Conservation (phyloP, 1,140 invertebrate species). For the Musca vetustissima region DNA sequence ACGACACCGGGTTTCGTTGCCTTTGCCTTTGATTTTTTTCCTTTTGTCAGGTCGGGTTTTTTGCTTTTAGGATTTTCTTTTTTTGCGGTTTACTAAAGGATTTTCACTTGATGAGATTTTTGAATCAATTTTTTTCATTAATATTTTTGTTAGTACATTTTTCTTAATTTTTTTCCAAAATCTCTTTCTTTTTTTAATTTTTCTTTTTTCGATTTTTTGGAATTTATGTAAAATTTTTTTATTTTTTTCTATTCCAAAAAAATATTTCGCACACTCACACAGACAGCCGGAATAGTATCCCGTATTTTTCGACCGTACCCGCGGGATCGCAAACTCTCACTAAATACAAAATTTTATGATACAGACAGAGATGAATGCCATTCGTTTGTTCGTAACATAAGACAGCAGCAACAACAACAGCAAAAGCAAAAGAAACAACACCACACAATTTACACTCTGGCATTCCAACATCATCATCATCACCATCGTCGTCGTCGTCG, state of each 20-base stretch:
- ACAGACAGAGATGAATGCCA: slow-evolving; percentile 40
- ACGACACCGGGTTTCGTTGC: neutral
- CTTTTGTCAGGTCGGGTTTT: neutral
- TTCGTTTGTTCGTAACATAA: slow-evolving; percentile 5
- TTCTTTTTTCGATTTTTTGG: too few species aligned
- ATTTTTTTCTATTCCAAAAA: too few species aligned
- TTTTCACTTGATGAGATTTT: neutral
- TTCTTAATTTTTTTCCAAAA: neutral
- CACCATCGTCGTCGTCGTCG: neutral
- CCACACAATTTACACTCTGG: too few species aligned
- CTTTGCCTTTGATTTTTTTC: too few species aligned
- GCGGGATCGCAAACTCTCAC: slow-evolving; percentile 57
- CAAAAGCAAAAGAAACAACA: too few species aligned
- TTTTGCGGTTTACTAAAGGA: too few species aligned
- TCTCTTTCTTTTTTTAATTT: neutral
- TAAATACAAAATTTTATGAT: slow-evolving; percentile 52
- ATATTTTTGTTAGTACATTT: neutral
- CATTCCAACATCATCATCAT: neutral
- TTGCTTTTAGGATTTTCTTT: neutral
- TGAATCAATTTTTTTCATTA: neutral
- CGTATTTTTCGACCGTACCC: slow-evolving; percentile 55
- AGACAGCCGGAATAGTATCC: slow-evolving; percentile 33
- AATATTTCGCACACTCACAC: too few species aligned
- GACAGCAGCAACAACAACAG: too few species aligned
- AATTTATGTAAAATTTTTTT: too few species aligned